Conservation (phyloP, 1,140 invertebrate species). For the Penaeus vannamei region DNA sequence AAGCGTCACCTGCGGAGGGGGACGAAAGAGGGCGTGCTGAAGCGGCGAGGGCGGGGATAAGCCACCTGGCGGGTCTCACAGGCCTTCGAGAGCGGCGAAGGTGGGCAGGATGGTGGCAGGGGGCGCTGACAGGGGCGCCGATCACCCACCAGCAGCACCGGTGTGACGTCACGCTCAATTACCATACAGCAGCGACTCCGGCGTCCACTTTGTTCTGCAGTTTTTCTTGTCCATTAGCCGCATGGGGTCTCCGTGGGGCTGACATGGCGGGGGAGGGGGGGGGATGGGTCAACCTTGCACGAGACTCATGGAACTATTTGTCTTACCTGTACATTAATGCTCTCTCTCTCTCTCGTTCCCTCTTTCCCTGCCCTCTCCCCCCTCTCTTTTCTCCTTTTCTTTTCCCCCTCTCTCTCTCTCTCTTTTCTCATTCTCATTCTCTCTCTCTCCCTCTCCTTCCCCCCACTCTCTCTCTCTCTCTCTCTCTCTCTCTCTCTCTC, state of each 20-base stretch:
- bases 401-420: no score
- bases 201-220: neutral
- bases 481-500: no score
- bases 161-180: conserved; percentile 47
- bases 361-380: no score
- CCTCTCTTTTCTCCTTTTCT: no score
- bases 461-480: no score
- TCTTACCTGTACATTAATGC: no score
- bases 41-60: neutral
- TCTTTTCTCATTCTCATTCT: no score
- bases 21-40: no score
- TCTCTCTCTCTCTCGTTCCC: no score
- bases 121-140: neutral
- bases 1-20: no score
- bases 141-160: conserved; percentile 27
- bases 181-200: neutral
- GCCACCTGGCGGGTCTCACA: conserved; percentile 36
- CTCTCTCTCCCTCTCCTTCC: no score
- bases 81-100: neutral
- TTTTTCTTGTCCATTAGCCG: conserved; percentile 32
- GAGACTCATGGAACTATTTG: no score
- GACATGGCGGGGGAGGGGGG: neutral
- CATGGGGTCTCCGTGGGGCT: neutral
- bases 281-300: neutral
- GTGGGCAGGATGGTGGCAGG: neutral